A percentile compares a stretch with the other conserved stretches of the same genome.
These are phyloP conservation scores for Dreissena polymorpha DNA, from an alignment of 1,140 invertebrate species.

Conservation along the genomic window DNA sequence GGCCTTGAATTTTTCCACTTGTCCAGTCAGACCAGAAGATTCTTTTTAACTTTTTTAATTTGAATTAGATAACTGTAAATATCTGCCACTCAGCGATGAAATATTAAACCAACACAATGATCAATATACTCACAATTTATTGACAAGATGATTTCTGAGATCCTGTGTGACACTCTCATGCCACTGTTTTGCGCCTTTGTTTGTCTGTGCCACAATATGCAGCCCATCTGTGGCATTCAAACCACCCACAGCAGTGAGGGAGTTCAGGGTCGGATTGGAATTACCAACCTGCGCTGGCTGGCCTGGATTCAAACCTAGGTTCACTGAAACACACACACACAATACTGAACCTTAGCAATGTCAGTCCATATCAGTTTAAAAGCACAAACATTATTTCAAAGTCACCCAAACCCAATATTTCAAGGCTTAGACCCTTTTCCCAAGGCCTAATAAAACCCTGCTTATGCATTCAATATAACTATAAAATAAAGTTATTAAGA, in stretches of 20 bases:
- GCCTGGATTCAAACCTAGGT: slow-evolving; percentile 29
- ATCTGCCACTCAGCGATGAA: too few species aligned
- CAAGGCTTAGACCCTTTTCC: too few species aligned
- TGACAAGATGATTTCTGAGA: slow-evolving; percentile 98
- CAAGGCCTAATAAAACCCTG: too few species aligned
- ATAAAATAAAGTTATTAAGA: too few species aligned
- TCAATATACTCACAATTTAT: slow-evolving; percentile 90
- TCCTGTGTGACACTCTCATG: slow-evolving; percentile 97
- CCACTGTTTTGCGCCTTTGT: slow-evolving; percentile 91
- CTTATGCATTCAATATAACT: too few species aligned
- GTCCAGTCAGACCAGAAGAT: slow-evolving; percentile 15
- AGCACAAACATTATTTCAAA: too few species aligned
- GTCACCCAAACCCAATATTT: too few species aligned
- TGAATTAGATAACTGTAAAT: too few species aligned
- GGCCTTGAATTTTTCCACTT: background rate
- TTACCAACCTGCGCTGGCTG: slow-evolving; percentile 25
- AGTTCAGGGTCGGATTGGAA: slow-evolving; percentile 31
- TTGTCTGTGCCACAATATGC: slow-evolving; percentile 57
- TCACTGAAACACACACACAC: slow-evolving; percentile 1
- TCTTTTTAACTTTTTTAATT: too few species aligned
- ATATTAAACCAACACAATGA: too few species aligned
- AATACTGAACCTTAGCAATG: too few species aligned
- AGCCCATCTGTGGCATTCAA: slow-evolving; percentile 18
- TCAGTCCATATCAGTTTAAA: too few species aligned
- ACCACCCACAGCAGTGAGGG: slow-evolving; percentile 12